A percentile compares a stretch with the other conserved stretches of the same genome.
Conservation (phyloP, 2,888 invertebrate genomes). For the Megastigmus dorsalis region DNA sequence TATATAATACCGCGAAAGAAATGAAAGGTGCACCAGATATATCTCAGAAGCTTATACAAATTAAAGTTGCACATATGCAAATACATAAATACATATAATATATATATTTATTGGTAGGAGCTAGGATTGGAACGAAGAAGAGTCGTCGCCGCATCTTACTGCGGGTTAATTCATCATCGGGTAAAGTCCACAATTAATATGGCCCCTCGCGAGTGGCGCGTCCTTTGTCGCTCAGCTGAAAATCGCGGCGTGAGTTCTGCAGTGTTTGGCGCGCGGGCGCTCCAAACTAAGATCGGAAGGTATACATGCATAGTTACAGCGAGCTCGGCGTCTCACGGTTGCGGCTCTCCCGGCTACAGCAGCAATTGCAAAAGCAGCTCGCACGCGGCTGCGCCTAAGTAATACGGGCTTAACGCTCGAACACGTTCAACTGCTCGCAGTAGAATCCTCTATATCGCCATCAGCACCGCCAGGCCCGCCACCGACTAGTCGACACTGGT, state of each 20-base stretch:
- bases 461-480: background rate
- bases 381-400: slow-evolving; percentile 27
- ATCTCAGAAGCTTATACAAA: too few species aligned
- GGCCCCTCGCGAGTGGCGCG: background rate
- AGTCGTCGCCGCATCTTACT: too few species aligned
- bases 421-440: slow-evolving; percentile 34
- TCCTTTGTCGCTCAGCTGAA: background rate
- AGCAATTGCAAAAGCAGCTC: background rate
- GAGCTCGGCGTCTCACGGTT: background rate
- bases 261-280: too few species aligned
- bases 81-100: too few species aligned
- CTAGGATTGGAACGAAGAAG: too few species aligned
- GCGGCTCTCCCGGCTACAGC: background rate
- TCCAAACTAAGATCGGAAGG: background rate
- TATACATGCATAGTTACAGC: background rate
- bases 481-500: too few species aligned
- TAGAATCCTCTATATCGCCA: slow-evolving; percentile 28
- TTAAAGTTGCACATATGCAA: too few species aligned
- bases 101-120: too few species aligned
- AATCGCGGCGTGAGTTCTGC: background rate
- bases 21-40: too few species aligned
- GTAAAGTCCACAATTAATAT: background rate
- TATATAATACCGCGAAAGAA: too few species aligned
- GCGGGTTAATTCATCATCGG: background rate
- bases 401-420: slow-evolving; percentile 43